Percentiles rank a stretch among this genome's conserved stretches.
phyloP scores from a whole-genome alignment of 2,797 vertebrate species.

The Hydrocynus forskahlii region DNA sequence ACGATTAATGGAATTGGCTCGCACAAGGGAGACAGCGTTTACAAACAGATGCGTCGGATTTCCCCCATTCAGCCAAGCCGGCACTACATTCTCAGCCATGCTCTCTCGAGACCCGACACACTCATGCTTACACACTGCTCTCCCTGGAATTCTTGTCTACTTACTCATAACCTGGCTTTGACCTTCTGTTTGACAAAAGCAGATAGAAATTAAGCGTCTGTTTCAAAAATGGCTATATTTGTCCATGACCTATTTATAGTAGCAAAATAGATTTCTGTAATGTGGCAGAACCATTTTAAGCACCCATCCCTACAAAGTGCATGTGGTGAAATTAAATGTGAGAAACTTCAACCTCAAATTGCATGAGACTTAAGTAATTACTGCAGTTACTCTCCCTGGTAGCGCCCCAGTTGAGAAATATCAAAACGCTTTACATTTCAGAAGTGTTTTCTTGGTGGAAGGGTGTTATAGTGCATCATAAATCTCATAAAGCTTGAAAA shows the following conservation, averaged over 20 bases:
- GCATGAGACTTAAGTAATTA: constrained; percentile 58
- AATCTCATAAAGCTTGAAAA: background rate
- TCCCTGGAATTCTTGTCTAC: constrained; percentile 54
- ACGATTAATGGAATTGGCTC: constrained; percentile 60
- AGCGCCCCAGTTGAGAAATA: constrained; percentile 19
- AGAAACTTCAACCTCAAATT: constrained; percentile 50
- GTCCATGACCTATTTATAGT: constrained; percentile 27
- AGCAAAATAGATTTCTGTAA: background rate
- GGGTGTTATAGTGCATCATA: constrained; percentile 17
- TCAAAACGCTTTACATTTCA: constrained; percentile 49
- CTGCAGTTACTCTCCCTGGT: constrained; percentile 42
- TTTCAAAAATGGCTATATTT: constrained; percentile 48
- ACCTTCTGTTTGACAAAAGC: constrained; percentile 60
- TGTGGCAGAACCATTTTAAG: constrained; percentile 19
- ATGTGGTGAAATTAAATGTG: constrained; percentile 40
- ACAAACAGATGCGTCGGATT: constrained; percentile 40
- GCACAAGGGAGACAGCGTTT: constrained; percentile 44
- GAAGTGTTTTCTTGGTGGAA: background rate
- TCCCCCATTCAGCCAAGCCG: constrained; percentile 8
- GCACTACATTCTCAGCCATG: constrained; percentile 48
- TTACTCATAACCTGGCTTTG: constrained; percentile 54
- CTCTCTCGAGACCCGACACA: constrained; percentile 58
- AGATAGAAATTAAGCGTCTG: constrained; percentile 29
- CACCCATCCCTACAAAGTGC: constrained; percentile 38
- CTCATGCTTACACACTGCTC: constrained; percentile 35